phyloP scores from a whole-genome alignment of 1,140 invertebrate genomes.

The Drosophila willistoni region DNA sequence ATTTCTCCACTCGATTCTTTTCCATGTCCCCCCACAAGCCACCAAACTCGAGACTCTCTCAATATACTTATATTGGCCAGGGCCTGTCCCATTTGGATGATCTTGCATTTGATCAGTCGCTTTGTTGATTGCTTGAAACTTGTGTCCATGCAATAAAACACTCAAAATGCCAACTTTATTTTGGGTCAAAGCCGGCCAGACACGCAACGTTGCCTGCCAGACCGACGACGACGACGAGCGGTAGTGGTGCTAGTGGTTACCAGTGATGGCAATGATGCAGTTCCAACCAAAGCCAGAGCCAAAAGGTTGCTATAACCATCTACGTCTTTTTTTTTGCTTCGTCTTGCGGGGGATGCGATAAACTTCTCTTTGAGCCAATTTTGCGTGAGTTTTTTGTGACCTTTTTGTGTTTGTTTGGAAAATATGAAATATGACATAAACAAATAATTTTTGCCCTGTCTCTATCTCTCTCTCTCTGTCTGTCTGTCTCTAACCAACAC shows the following conservation, averaged over 20 bases:
- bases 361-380: constrained; percentile 72
- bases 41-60: neutral
- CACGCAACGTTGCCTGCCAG: constrained; percentile 75
- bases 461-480: neutral
- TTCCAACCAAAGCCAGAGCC: neutral
- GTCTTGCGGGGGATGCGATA: constrained; percentile 51
- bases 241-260: too few species aligned
- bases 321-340: neutral
- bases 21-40: constrained; percentile 7
- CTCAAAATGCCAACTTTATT: constrained; percentile 81
- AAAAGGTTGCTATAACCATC: constrained; percentile 1
- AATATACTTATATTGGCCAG: constrained; percentile 17
- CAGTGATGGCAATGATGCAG: neutral
- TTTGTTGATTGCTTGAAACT: constrained; percentile 80
- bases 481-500: too few species aligned
- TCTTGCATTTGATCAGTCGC: constrained; percentile 80
- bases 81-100: constrained; percentile 72
- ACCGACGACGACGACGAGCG: neutral
- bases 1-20: constrained; percentile 56
- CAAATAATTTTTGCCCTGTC: neutral
- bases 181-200: constrained; percentile 76
- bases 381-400: constrained; percentile 70
- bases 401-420: constrained; percentile 46
- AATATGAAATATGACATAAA: constrained; percentile 41
- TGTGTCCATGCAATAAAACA: constrained; percentile 80